Evolutionary conservation across 2,797 vertebrate species (phyloP).

Genomic region (Poecilia gillii): DNA sequence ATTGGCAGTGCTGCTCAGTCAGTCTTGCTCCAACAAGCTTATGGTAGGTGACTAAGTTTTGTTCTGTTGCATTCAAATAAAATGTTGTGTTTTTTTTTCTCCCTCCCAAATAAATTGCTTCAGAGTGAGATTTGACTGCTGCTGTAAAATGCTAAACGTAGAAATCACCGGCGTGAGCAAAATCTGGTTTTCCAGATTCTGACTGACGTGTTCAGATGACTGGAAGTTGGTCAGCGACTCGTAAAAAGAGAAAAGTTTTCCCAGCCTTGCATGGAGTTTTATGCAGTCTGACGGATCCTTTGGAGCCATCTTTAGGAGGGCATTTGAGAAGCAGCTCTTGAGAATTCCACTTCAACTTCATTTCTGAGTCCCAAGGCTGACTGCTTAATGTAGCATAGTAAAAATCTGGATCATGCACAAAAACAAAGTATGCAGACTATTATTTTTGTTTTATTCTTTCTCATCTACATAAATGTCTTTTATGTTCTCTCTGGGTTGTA

Average conservation of each 20-base stretch:
- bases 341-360: neutral
- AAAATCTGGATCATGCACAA: neutral
- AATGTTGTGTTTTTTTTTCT: neutral
- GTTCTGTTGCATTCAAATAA: neutral
- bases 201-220: neutral
- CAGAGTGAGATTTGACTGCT: neutral
- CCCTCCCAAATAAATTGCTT: too few relatives aligned
- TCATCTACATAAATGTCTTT: constrained; percentile 4
- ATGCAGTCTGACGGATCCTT: neutral
- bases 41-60: neutral
- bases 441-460: constrained; percentile 5
- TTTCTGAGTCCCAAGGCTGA: neutral
- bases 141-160: neutral
- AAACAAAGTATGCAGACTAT: neutral
- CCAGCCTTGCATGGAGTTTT: neutral
- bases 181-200: neutral
- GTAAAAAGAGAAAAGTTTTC: neutral
- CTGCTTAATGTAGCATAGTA: neutral
- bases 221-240: neutral
- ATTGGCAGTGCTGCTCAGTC: neutral
- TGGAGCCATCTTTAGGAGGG: neutral
- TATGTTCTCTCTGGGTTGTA: constrained; percentile 27
- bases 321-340: neutral
- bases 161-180: neutral
- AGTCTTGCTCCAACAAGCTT: neutral